Evolutionary conservation across 2,888 invertebrate genomes (phyloP).

Genomic region (Apomyelois bistriatella): DNA sequence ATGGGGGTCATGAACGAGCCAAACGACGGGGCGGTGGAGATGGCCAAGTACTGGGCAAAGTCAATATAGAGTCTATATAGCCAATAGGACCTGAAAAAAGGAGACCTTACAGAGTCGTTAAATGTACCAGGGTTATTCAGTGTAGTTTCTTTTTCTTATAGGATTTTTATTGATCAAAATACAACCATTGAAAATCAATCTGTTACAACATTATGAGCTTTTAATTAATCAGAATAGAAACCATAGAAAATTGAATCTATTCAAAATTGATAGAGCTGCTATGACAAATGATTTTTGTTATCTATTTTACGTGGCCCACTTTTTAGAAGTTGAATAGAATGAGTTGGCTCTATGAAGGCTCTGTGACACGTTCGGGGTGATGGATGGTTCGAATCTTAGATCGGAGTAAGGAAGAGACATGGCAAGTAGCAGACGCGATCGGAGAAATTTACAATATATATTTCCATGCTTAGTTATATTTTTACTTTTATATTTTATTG

Average conservation of each 20-base stretch:
- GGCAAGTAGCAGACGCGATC: not conserved
- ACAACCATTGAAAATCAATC: not conserved
- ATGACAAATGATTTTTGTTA: conserved; percentile 55
- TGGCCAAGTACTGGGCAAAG: no score
- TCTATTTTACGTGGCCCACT: conserved; percentile 47
- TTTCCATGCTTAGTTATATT: no score
- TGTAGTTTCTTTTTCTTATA: no score
- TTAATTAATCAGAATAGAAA: not conserved
- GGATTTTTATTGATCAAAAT: no score
- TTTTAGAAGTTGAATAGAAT: conserved; percentile 49
- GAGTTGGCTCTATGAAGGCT: conserved; percentile 29
- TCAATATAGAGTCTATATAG: no score
- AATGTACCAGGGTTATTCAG: no score
- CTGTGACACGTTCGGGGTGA: conserved; percentile 53
- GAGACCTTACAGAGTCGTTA: no score
- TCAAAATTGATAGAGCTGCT: conserved; percentile 32
- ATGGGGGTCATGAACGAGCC: no score
- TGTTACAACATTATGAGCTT: not conserved
- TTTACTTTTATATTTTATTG: no score
- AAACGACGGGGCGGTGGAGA: no score
- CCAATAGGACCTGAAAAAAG: no score
- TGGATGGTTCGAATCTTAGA: conserved; percentile 41
- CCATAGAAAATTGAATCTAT: conserved; percentile 18
- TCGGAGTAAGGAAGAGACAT: not conserved
- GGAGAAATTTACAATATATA: no score